These are phyloP conservation scores for Galerucella nymphaeae DNA, from an alignment of 2,888 invertebrate species.

Conservation along the genomic window DNA sequence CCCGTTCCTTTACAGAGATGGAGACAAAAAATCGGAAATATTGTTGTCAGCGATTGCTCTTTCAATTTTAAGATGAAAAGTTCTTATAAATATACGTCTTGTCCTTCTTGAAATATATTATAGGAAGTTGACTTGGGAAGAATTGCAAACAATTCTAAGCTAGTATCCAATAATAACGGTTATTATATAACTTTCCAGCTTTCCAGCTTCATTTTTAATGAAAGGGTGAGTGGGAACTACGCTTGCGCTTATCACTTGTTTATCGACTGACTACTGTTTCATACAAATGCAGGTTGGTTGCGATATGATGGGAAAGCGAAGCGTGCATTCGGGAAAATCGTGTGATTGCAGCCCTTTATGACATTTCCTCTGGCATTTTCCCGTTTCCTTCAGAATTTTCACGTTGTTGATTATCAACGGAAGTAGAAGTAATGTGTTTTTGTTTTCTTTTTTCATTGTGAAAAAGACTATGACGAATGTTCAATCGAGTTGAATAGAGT, in stretches of 20 bases:
- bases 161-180: neutral
- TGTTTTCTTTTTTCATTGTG: conserved; percentile 25
- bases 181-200: neutral
- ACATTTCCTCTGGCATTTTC: conserved; percentile 48
- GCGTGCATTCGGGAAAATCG: conserved; percentile 35
- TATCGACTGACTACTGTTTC: conserved; percentile 50
- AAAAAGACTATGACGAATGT: conserved; percentile 1
- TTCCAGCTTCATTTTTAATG: conserved; percentile 18
- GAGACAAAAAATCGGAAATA: too few relatives aligned
- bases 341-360: conserved; percentile 45
- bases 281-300: conserved; percentile 29
- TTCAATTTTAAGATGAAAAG: too few relatives aligned
- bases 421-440: conserved; percentile 37
- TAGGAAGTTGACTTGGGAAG: too few relatives aligned
- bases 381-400: conserved; percentile 35
- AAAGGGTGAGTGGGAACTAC: conserved; percentile 33
- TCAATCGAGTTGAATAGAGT: neutral
- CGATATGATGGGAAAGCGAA: conserved; percentile 21
- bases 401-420: conserved; percentile 25
- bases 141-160: too few relatives aligned
- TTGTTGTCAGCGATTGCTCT: too few relatives aligned
- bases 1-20: too few relatives aligned
- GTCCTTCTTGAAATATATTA: too few relatives aligned
- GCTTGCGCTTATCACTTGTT: conserved; percentile 50
- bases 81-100: neutral